Base-by-base conservation (phyloP, 2,888 invertebrate species). In the Blera fallax region DNA sequence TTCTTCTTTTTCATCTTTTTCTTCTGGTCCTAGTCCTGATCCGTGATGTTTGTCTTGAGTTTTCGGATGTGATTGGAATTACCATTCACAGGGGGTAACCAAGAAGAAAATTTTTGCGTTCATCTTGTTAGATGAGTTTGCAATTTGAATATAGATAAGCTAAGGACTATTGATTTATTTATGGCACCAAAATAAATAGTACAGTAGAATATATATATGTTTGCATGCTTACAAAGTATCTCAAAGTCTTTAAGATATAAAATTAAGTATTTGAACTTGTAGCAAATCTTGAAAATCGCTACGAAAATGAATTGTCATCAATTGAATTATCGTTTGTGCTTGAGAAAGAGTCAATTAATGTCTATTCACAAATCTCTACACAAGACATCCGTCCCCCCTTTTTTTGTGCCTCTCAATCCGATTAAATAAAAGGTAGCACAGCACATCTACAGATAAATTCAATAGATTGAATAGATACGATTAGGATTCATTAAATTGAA, bases 401-500 rank as follows among this genome's bases (percentile, higher is more conserved):
- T 27, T n/a, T 45, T 37, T 40, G 32, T 67, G 58, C 43, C 24
- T 65, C 52, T 27, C 50, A 69, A 82, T 82, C 77, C 77, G 77
- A 77, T 82, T 82, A 82, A 82, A 58, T 40, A 65, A 54, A 77
- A 82, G 77, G 77, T 82, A 77, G 82, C 77, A 77, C 40, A 40
- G 40, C 40, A 50, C 58, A 72, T 65, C 77, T 34, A 18, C 27
- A 82, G 60, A 82, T 77, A 54, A 65, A 82, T 82, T 77, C 65
- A 72, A 77, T 72, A 65, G 82, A 82, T 82, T 82, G 77, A 82
- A 82, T 82, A 34, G 77, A 77, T 82, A 58, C 82, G 82, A 77
- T 82, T 82, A 77, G 82, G 77, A 82, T 82, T 82, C 82, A 82
- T 82, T 82, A 77, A 72, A 82, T 65, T 72, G 82, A 77, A 82